Percentiles rank a stretch among this genome's conserved stretches.
Evolutionary conservation across 1,140 invertebrate genomes (phyloP).

Genomic region (Lethrus apterus): DNA sequence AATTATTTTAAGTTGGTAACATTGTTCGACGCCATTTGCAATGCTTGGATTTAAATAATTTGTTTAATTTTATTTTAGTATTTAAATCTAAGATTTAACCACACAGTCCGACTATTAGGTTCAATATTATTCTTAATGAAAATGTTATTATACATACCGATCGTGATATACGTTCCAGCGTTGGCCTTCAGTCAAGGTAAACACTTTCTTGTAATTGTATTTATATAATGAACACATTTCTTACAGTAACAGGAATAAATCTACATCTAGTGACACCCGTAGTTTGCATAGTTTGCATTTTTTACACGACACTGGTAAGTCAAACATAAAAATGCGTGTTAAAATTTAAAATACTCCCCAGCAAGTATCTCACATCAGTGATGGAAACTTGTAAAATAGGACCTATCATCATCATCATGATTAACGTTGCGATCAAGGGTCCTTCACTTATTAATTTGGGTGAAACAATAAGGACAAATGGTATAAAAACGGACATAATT

Average conservation of each 20-base stretch:
- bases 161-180: slow-evolving; percentile 85
- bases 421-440: slow-evolving; percentile 15
- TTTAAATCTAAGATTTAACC: slow-evolving; percentile 61
- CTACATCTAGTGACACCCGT: slow-evolving; percentile 61
- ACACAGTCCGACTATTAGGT: slow-evolving; percentile 54
- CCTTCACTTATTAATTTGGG: slow-evolving; percentile 19
- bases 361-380: slow-evolving; percentile 16
- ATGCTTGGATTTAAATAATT: too few species aligned
- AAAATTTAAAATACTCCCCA: slow-evolving; percentile 15
- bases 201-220: slow-evolving; percentile 12
- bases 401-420: slow-evolving; percentile 16
- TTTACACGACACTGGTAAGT: slow-evolving; percentile 75
- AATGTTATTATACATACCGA: slow-evolving; percentile 74
- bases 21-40: too few species aligned
- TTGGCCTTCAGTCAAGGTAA: slow-evolving; percentile 81
- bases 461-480: slow-evolving; percentile 21
- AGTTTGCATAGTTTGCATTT: slow-evolving; percentile 70
- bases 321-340: slow-evolving; percentile 10
- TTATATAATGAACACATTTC: background rate
- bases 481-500: slow-evolving; percentile 22
- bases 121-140: slow-evolving; percentile 58
- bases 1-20: too few species aligned
- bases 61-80: too few species aligned
- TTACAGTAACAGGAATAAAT: slow-evolving; percentile 63
- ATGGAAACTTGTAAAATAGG: slow-evolving; percentile 21